Evolutionary conservation across 2,888 invertebrate species (phyloP).

Genomic region (Leptura quadrifasciata): DNA sequence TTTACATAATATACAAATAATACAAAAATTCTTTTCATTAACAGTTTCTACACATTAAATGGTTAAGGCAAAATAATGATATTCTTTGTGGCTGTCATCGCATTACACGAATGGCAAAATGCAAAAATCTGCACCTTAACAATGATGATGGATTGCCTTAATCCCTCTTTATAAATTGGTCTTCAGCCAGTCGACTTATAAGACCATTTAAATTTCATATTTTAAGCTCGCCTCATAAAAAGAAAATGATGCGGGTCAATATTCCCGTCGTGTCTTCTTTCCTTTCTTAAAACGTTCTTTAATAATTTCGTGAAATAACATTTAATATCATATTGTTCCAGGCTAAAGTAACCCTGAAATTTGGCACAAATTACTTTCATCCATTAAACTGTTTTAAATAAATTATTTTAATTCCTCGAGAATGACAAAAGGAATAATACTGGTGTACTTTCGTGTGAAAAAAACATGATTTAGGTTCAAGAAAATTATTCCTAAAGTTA

Average conservation of each 20-base stretch:
- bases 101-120: not conserved
- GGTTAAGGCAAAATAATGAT: not conserved
- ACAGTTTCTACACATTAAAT: too few relatives aligned
- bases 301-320: conserved; percentile 1
- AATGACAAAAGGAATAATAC: not conserved
- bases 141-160: conserved; percentile 16
- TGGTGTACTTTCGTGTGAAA: not conserved
- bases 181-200: conserved; percentile 4
- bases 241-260: conserved; percentile 16
- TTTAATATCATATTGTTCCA: conserved; percentile 7
- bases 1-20: too few relatives aligned
- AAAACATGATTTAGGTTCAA: not conserved
- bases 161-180: conserved; percentile 19
- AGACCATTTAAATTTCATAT: conserved; percentile 12
- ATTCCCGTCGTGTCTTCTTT: not conserved
- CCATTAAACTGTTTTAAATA: not conserved
- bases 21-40: too few relatives aligned
- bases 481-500: not conserved
- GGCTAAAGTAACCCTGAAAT: not conserved
- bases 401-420: not conserved
- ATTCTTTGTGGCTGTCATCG: not conserved
- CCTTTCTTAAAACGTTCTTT: conserved; percentile 4
- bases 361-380: not conserved
- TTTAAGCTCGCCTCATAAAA: not conserved
- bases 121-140: conserved; percentile 15